Evolutionary conservation across 2,113 vertebrate genomes (phyloP), one percentile per base, ranked within the genome.

Genomic region (Oreochromis tanganicae): DNA sequence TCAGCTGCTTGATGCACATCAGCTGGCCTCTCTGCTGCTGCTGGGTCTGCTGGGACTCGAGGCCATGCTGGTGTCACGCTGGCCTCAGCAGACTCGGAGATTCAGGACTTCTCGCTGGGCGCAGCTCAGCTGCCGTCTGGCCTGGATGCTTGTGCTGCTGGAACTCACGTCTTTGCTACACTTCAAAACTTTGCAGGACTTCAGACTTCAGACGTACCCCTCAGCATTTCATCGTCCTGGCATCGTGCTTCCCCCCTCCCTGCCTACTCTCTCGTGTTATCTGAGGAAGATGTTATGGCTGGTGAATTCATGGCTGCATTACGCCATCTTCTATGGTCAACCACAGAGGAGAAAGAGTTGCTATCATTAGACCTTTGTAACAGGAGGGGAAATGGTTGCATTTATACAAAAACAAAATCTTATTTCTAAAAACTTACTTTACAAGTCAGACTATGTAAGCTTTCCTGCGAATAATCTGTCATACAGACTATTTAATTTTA

Each of bases 11-110:
- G 92, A 88, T 1, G 94, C 95, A 38, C 97, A 97, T 66, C 2
- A 90, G 0, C 93, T 97, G 71, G 34, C 90, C 52, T 97, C 96
- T 85, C 94, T 95, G n/a, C 71, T 97, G 68, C 92, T 97, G 87
- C 95, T 97, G 5, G 96, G 95, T 83, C 95, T 96, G 0, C 88
- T 97, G 17, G 97, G 96, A 59, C 71, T 97, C 0, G 97, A 98
- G 93, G 97, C 96, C 12, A 95, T 93, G 1, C 46, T 97, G 43
- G 96, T 97, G 59, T 96, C 93, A 73, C 95, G 94, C 80, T 92
- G 96, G 92, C 94, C 97, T 36, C 9, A 43, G 2, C 87, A 96
- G 88, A 97, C 96, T 0, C 92, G 92, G 1, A 63, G 52, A 3
- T 32, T 97, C 3, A 95, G 96, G 85, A 97, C 96, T 0, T 96